A percentile compares a stretch with the other conserved stretches of the same genome.
These are phyloP conservation scores for Lymantria dispar DNA, from an alignment of 2,888 invertebrate genomes.

Conservation along the genomic window DNA sequence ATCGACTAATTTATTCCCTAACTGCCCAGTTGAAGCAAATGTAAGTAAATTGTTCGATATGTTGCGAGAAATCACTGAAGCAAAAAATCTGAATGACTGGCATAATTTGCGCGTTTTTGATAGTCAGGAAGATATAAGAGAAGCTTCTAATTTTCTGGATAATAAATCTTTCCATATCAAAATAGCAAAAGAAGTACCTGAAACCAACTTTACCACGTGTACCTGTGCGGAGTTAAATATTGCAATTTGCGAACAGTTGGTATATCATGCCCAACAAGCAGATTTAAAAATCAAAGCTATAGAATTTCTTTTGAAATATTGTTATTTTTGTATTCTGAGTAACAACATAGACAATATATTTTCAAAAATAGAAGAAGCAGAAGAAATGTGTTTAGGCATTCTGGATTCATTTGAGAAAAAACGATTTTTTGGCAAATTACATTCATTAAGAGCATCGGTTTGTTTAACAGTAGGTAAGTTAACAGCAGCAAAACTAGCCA, in stretches of 20 bases:
- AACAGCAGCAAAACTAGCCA: constrained; percentile 49
- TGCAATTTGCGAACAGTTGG: constrained; percentile 61
- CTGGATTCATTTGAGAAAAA: constrained; percentile 44
- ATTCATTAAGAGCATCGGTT: constrained; percentile 59
- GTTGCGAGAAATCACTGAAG: constrained; percentile 60
- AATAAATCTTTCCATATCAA: constrained; percentile 45
- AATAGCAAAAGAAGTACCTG: constrained; percentile 60
- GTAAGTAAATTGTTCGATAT: constrained; percentile 49
- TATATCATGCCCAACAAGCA: constrained; percentile 65
- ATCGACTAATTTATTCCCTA: constrained; percentile 33
- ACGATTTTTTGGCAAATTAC: constrained; percentile 59
- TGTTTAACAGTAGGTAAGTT: constrained; percentile 48
- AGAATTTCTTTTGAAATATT: constrained; percentile 56
- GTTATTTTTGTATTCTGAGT: constrained; percentile 54
- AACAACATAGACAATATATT: constrained; percentile 50
- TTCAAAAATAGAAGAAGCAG: constrained; percentile 57
- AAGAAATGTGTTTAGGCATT: constrained; percentile 42
- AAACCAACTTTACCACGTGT: constrained; percentile 59
- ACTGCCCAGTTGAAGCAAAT: constrained; percentile 19
- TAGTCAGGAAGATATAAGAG: constrained; percentile 47
- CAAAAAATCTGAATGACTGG: constrained; percentile 56
- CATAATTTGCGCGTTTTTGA: constrained; percentile 57
- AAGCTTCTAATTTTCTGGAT: constrained; percentile 27
- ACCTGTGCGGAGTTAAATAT: constrained; percentile 66
- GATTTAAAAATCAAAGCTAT: constrained; percentile 62